Base-by-base conservation (phyloP, 2,797 vertebrate species). In the Artibeus jamaicensis region DNA sequence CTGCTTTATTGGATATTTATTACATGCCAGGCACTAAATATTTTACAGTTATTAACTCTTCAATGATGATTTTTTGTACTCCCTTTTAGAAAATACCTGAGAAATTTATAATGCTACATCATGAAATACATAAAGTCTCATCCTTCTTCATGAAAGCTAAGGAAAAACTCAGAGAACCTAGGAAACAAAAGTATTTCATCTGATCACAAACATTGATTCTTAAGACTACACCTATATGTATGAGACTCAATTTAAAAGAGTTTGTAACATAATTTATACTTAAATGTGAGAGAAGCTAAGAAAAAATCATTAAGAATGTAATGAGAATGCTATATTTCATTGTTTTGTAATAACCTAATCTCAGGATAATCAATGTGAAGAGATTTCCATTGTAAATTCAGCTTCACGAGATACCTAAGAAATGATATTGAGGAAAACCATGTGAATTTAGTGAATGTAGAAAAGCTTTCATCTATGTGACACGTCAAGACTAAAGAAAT, bases 21-120 rank as follows among this genome's bases (percentile, higher is more conserved):
- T 93, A 50, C 44, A 55, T 95, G n/a, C 44, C 26, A 94, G 26
- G 32, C 1, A 77, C 74, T 77, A 89, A 76, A 76, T 82, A 50
- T 50, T 92, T 93, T 76, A 68, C 5, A 26, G 18, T 70, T 86
- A 70, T 50, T 95, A 91, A 86, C 55, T 96, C 19, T 88, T 73
- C 68, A 93, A 15, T 97, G 50, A 86, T 92, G 5, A 39, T 42
- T 59, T 94, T 89, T 91, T 32, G 24, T 89, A 32, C 39, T 79
- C 18, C 55, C 44, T 94, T 96, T 94, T 86, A 97, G 97, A 93
- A 86, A 62, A 86, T 57, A 11, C 55, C 84, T 93, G 39, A 48
- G 77, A 79, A 83, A 46, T 93, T 87, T 87, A 78, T 74, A 42
- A 95, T 71, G 59, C 92, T 2, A 18, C 55, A 76, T n/a, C 67